phyloP scores from a whole-genome alignment of 2,113 vertebrate genomes.

The Ceyx margarethae region DNA sequence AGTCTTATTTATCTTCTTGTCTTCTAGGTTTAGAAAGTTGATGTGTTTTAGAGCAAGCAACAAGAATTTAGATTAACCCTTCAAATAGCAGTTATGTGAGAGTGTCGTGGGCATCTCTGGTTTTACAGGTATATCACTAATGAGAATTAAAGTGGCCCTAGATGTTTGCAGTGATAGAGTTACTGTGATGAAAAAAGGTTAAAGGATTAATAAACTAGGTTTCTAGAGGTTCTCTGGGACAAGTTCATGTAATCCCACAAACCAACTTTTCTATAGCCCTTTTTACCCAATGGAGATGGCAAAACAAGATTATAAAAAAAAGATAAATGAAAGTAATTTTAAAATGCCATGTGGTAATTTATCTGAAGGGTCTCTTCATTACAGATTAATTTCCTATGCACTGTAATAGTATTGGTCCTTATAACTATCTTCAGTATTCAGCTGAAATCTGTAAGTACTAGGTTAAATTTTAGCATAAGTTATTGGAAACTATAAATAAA shows the following conservation, averaged over 20 bases:
- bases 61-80: neutral
- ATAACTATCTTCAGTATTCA: conserved; percentile 43
- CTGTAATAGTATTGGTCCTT: conserved; percentile 27
- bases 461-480: conserved; percentile 27
- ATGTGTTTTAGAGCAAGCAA: neutral
- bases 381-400: conserved; percentile 42
- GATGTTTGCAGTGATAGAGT: neutral
- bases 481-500: conserved; percentile 66
- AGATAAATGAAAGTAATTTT: conserved; percentile 61
- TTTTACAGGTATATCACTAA: neutral
- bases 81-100: neutral
- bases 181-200: neutral
- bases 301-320: conserved; percentile 32
- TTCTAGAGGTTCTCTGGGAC: neutral
- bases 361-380: conserved; percentile 50
- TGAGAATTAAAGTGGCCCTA: neutral
- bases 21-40: neutral
- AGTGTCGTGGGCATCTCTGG: neutral
- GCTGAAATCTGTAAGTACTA: neutral
- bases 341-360: conserved; percentile 35
- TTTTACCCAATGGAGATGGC: neutral
- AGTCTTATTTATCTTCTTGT: neutral
- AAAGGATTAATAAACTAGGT: neutral
- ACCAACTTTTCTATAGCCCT: neutral
- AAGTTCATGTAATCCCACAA: neutral